Evolutionary conservation across 2,797 vertebrate species (phyloP).

Genomic region (Helarctos malayanus): DNA sequence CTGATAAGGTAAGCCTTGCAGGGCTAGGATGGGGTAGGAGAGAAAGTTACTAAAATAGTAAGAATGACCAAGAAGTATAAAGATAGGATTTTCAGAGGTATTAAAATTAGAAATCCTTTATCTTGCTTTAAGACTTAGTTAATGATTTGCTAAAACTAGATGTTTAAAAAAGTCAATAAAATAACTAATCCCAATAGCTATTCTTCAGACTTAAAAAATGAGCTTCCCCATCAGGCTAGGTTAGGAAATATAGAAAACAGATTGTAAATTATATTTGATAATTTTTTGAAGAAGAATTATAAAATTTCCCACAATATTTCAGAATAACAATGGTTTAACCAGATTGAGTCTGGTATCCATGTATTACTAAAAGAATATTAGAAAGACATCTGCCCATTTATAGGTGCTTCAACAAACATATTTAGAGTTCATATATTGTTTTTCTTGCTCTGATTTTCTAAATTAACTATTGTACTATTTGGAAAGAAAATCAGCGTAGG

Average conservation of each 20-base stretch:
- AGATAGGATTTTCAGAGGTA: neutral
- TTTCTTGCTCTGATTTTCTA: slow-evolving; percentile 22
- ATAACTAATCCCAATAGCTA: neutral
- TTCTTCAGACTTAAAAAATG: slow-evolving; percentile 5
- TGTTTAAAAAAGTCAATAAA: slow-evolving; percentile 4
- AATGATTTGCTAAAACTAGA: slow-evolving; percentile 22
- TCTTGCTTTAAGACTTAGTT: neutral
- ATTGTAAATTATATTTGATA: neutral
- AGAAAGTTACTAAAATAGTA: neutral
- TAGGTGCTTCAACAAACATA: neutral
- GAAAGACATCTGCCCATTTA: neutral
- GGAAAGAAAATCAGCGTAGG: neutral
- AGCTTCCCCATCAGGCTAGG: neutral
- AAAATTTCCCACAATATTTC: slow-evolving; percentile 26
- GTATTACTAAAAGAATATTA: neutral
- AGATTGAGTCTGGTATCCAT: neutral
- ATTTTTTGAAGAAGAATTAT: neutral
- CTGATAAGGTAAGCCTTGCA: neutral
- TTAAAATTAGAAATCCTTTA: neutral
- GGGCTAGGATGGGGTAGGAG: neutral
- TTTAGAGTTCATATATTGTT: neutral
- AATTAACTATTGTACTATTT: neutral
- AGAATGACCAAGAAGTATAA: neutral
- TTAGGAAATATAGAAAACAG: neutral
- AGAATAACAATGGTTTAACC: neutral